phyloP scores from a whole-genome alignment of 2,113 vertebrate genomes.

The Pagrus major region DNA sequence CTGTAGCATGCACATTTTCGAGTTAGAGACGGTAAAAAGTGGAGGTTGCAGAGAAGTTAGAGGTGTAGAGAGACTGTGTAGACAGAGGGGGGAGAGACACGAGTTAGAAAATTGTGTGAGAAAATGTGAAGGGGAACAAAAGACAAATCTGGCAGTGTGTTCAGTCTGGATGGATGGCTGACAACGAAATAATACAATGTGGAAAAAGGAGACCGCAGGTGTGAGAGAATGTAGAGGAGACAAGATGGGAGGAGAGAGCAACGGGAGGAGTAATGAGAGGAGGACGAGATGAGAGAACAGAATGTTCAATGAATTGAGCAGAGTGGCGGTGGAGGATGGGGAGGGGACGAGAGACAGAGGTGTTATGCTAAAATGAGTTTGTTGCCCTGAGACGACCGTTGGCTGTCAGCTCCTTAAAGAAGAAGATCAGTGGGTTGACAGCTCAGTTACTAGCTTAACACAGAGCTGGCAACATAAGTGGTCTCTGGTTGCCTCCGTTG shows the following conservation, averaged over 20 bases:
- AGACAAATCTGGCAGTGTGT: neutral
- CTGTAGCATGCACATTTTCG: conserved; percentile 48
- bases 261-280: conserved; percentile 8
- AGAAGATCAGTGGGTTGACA: conserved; percentile 68
- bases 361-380: conserved; percentile 67
- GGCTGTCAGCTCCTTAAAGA: conserved; percentile 71
- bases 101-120: conserved; percentile 30
- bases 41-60: conserved; percentile 37
- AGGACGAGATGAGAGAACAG: conserved; percentile 28
- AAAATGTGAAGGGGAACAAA: conserved; percentile 27
- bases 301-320: conserved; percentile 34
- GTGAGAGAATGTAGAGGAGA: conserved; percentile 6
- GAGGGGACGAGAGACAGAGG: conserved; percentile 32
- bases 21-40: conserved; percentile 39
- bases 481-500: conserved; percentile 21
- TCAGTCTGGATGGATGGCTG: conserved; percentile 45
- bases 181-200: conserved; percentile 47
- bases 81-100: neutral
- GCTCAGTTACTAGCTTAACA: conserved; percentile 62
- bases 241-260: neutral
- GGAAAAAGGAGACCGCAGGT: conserved; percentile 7
- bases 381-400: conserved; percentile 46
- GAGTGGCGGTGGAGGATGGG: conserved; percentile 1
- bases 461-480: conserved; percentile 46
- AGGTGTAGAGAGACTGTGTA: conserved; percentile 22